phyloP scores from a whole-genome alignment of 2,797 vertebrate species.

The Malacoraja senta region DNA sequence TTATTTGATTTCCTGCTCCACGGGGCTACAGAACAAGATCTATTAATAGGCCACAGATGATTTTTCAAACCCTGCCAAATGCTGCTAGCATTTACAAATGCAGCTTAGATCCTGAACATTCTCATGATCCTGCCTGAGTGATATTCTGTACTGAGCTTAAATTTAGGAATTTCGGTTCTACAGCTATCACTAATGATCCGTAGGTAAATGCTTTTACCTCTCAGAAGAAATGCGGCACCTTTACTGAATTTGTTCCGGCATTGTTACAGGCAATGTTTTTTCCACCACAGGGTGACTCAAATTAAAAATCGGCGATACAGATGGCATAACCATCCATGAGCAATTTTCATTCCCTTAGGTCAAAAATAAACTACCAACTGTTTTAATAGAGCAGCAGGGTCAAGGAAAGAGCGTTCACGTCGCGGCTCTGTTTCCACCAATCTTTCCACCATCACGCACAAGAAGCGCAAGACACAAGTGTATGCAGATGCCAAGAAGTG shows the following conservation, averaged over 20 bases:
- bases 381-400: neutral
- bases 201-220: neutral
- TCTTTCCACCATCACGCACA: no score
- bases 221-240: neutral
- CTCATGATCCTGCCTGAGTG: neutral
- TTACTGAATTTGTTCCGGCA: neutral
- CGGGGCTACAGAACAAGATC: neutral
- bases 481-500: no score
- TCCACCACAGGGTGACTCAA: constrained; percentile 6
- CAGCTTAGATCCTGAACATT: neutral
- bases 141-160: neutral
- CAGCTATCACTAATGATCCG: neutral
- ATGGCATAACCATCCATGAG: constrained; percentile 9
- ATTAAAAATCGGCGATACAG: constrained; percentile 22
- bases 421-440: no score
- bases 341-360: constrained; percentile 15
- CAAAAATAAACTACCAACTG: neutral
- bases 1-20: neutral
- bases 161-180: neutral
- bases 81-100: neutral
- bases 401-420: no score
- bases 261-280: neutral
- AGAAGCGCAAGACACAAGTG: no score
- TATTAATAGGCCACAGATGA: neutral
- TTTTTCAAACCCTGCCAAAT: neutral